Evolutionary conservation across 2,797 vertebrate species (phyloP).

Genomic region (Stomatorhinus walkeri): DNA sequence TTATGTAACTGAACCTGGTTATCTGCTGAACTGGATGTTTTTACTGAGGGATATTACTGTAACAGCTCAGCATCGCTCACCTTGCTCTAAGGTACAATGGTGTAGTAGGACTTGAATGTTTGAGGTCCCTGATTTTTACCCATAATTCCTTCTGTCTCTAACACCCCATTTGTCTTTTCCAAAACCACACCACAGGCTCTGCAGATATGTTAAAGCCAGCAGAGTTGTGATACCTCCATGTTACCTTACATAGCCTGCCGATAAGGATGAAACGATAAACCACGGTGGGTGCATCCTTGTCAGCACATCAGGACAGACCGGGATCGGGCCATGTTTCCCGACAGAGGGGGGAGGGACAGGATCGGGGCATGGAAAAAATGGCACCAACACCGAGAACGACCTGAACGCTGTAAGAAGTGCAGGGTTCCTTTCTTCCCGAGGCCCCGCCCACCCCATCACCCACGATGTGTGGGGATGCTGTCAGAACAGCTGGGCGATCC

Average conservation of each 20-base stretch:
- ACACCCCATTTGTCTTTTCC: neutral
- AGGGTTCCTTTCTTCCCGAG: neutral
- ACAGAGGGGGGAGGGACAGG: neutral
- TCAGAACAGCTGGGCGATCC: neutral
- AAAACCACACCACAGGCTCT: neutral
- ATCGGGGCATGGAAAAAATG: neutral
- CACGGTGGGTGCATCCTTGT: neutral
- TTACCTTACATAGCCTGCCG: neutral
- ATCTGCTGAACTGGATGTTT: neutral
- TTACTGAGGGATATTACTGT: neutral
- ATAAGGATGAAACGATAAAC: neutral
- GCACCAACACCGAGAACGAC: neutral
- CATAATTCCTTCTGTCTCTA: neutral
- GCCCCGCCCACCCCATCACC: neutral
- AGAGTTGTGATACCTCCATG: neutral
- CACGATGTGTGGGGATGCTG: neutral
- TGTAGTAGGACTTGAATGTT: neutral
- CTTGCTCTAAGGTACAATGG: neutral
- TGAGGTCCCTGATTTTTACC: neutral
- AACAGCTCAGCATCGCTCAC: neutral
- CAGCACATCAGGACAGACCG: neutral
- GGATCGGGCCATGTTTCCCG: neutral
- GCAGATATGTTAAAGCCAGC: neutral
- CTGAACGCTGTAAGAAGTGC: neutral
- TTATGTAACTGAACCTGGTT: neutral